Percentiles rank a stretch among this genome's conserved stretches.
Evolutionary conservation across 2,888 invertebrate species (phyloP).

Genomic region (Synanthedon formicaeformis): DNA sequence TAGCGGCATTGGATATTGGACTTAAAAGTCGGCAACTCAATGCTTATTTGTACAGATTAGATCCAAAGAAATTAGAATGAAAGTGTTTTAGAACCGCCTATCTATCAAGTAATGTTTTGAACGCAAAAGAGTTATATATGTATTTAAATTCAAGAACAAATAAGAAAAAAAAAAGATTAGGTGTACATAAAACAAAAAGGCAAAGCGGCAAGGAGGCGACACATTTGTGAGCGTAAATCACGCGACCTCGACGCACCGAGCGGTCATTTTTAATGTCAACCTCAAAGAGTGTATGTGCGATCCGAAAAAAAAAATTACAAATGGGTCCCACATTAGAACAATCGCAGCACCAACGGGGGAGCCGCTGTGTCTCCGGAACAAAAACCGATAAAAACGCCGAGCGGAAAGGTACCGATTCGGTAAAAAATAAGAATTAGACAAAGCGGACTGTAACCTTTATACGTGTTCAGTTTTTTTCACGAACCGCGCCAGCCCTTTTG

Average conservation of each 20-base stretch:
- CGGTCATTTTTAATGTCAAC: constrained; percentile 30
- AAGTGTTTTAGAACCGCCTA: too few relatives aligned
- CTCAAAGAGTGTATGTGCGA: neutral
- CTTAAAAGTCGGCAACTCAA: too few relatives aligned
- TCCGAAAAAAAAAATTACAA: constrained; percentile 59
- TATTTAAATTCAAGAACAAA: too few relatives aligned
- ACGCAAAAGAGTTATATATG: too few relatives aligned
- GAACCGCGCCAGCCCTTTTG: constrained; percentile 57
- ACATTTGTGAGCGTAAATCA: constrained; percentile 33
- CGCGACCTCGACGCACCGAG: constrained; percentile 44
- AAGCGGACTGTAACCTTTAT: constrained; percentile 59
- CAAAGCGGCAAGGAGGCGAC: constrained; percentile 19
- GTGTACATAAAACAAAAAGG: neutral
- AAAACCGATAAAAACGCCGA: constrained; percentile 65
- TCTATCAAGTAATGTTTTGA: too few relatives aligned
- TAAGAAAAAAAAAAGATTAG: too few relatives aligned
- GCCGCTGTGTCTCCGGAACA: constrained; percentile 61
- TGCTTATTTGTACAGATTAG: too few relatives aligned
- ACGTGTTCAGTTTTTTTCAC: constrained; percentile 67
- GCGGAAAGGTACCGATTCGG: constrained; percentile 65
- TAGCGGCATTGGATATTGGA: too few relatives aligned
- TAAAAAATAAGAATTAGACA: constrained; percentile 71
- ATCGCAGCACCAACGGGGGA: constrained; percentile 44
- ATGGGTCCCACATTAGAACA: constrained; percentile 62
- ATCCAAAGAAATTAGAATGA: too few relatives aligned